Conservation (phyloP, 2,888 invertebrate genomes). For the Leucophenga montana region DNA sequence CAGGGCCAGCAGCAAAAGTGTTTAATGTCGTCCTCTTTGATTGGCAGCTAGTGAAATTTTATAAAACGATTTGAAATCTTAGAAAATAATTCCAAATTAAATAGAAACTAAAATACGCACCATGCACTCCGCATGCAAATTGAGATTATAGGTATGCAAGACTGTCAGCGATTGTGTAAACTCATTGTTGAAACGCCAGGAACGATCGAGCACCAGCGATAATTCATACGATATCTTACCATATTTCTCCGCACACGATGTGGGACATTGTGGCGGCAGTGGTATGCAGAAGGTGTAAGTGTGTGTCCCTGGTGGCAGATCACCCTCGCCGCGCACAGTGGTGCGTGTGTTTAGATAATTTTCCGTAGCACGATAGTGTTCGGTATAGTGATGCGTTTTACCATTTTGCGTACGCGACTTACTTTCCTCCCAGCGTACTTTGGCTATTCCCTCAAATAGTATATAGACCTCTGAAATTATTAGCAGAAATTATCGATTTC, state of each 20-base stretch:
- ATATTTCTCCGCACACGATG: constrained; percentile 78
- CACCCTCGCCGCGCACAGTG: constrained; percentile 26
- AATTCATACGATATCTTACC: constrained; percentile 84
- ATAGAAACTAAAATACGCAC: constrained; percentile 71
- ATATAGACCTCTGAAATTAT: constrained; percentile 48
- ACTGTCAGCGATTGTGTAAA: constrained; percentile 78
- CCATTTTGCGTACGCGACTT: constrained; percentile 23
- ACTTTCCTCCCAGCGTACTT: constrained; percentile 55
- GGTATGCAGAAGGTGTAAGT: constrained; percentile 52
- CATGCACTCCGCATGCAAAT: constrained; percentile 79
- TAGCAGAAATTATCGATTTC: too few relatives aligned
- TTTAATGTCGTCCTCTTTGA: constrained; percentile 42
- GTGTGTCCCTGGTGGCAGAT: constrained; percentile 44
- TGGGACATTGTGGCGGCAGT: constrained; percentile 50
- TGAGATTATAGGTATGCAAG: constrained; percentile 84
- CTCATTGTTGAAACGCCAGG: constrained; percentile 80
- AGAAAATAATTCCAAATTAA: neutral
- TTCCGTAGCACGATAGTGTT: constrained; percentile 24
- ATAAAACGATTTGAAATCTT: neutral
- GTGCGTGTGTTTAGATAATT: constrained; percentile 33
- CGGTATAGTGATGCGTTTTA: constrained; percentile 24
- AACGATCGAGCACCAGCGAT: constrained; percentile 83
- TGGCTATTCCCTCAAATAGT: constrained; percentile 54
- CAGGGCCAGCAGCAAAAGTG: constrained; percentile 53
- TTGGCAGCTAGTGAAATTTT: constrained; percentile 41